Evolutionary conservation across 1,140 invertebrate species (phyloP).

Genomic region (Zaprionus davidi): DNA sequence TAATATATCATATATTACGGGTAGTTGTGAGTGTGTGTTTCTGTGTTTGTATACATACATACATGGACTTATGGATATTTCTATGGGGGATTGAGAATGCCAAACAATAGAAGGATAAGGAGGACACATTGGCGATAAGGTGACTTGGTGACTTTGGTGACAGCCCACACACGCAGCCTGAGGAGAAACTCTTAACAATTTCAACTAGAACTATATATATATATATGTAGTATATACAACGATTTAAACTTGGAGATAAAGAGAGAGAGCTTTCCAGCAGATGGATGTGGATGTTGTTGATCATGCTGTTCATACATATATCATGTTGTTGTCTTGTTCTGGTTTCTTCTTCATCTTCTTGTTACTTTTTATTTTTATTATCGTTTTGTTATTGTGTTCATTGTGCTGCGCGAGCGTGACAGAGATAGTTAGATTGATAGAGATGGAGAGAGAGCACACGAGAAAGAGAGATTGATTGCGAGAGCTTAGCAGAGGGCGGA

Average conservation of each 20-base stretch:
- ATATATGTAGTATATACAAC: constrained; percentile 42
- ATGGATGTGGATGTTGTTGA: constrained; percentile 1
- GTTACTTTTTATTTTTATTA: constrained; percentile 7
- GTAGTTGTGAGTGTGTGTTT: constrained; percentile 8
- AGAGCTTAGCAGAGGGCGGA: constrained; percentile 4
- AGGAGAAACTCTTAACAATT: constrained; percentile 41
- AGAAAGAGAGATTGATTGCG: not conserved
- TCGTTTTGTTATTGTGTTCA: constrained; percentile 16
- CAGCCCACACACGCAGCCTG: constrained; percentile 20
- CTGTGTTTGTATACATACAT: constrained; percentile 29
- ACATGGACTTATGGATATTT: constrained; percentile 18
- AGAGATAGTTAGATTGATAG: not conserved
- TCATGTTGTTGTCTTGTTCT: not conserved
- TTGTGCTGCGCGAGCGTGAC: constrained; percentile 14
- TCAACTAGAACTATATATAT: constrained; percentile 33
- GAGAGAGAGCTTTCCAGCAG: constrained; percentile 5
- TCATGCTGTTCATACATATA: constrained; percentile 1
- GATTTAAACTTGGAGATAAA: constrained; percentile 22
- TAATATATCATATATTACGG: constrained; percentile 35
- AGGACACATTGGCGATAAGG: constrained; percentile 12
- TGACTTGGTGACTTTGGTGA: not conserved
- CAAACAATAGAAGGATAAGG: constrained; percentile 6
- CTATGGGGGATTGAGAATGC: constrained; percentile 18
- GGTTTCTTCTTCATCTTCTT: not conserved
- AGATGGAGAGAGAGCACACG: not conserved